A percentile compares a stretch with the other conserved stretches of the same genome.
Conservation (phyloP, 2,113 vertebrate species). For the Equus quagga region DNA sequence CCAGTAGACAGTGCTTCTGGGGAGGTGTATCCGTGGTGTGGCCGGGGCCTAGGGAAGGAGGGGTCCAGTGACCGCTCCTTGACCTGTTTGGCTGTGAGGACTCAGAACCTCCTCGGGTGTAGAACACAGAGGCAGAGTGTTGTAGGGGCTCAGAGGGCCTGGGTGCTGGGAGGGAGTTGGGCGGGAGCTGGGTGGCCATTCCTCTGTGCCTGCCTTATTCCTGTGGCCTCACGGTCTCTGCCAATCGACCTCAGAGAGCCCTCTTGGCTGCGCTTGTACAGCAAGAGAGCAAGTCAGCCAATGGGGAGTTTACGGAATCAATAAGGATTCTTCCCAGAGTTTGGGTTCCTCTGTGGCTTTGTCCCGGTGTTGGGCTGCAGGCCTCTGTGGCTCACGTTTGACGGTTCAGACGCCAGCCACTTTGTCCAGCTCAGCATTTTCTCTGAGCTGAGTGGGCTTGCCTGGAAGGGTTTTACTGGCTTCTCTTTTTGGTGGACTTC, state of each 20-base stretch:
- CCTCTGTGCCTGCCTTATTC: fast-evolving
- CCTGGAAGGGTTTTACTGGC: not conserved
- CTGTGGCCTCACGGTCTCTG: not conserved
- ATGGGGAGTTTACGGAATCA: fast-evolving
- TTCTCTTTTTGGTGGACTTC: not conserved
- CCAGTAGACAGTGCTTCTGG: fast-evolving
- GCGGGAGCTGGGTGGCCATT: not conserved
- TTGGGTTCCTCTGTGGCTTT: not conserved
- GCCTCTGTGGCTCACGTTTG: fast-evolving
- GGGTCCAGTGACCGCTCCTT: too few species aligned
- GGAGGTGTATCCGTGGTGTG: not conserved
- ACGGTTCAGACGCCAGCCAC: not conserved
- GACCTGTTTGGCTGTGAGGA: not conserved
- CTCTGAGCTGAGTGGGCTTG: not conserved
- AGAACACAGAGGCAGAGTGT: not conserved
- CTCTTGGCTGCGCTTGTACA: not conserved
- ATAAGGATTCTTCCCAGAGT: not conserved
- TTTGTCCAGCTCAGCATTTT: not conserved
- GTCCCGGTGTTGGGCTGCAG: not conserved
- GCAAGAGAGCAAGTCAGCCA: not conserved
- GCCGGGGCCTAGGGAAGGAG: not conserved
- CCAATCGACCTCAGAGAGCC: fast-evolving
- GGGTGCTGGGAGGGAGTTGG: not conserved
- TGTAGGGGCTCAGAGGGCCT: fast-evolving
- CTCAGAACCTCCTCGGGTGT: not conserved